phyloP scores from a whole-genome alignment of 2,888 invertebrate species.

The Ectobius pallidus region DNA sequence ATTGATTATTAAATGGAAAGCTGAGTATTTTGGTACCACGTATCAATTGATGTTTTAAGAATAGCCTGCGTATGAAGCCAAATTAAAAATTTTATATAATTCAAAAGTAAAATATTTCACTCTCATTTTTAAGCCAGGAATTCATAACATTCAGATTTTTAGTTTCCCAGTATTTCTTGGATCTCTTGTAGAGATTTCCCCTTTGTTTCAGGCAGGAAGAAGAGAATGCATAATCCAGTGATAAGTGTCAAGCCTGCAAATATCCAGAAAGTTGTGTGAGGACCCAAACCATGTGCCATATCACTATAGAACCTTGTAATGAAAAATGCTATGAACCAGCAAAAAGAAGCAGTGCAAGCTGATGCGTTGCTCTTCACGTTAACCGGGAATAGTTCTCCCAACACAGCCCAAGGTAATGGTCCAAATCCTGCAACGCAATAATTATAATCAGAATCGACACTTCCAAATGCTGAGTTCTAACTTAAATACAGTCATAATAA shows the following conservation, averaged over 20 bases:
- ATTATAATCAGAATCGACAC: too few species aligned
- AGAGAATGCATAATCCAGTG: slow-evolving; percentile 70
- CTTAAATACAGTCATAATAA: too few species aligned
- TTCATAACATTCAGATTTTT: too few species aligned
- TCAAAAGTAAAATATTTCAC: too few species aligned
- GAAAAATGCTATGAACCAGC: slow-evolving; percentile 77
- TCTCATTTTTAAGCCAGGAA: too few species aligned
- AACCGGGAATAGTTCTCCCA: slow-evolving; percentile 81
- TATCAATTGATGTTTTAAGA: too few species aligned
- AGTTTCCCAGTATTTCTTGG: slow-evolving; percentile 68
- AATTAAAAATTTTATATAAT: too few species aligned
- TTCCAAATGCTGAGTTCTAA: too few species aligned
- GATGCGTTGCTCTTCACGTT: slow-evolving; percentile 79
- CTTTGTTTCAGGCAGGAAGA: slow-evolving; percentile 86
- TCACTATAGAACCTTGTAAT: slow-evolving; percentile 73
- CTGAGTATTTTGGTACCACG: too few species aligned
- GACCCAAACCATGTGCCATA: slow-evolving; percentile 64
- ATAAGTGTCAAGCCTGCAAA: slow-evolving; percentile 67
- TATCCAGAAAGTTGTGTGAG: slow-evolving; percentile 72
- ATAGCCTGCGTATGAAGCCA: too few species aligned
- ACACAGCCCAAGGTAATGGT: slow-evolving; percentile 81
- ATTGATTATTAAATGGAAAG: too few species aligned
- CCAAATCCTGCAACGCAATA: slow-evolving; percentile 64
- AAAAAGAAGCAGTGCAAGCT: slow-evolving; percentile 76
- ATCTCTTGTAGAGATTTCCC: slow-evolving; percentile 86